Evolutionary conservation across 2,888 invertebrate genomes (phyloP).

Genomic region (Volucella inanis): DNA sequence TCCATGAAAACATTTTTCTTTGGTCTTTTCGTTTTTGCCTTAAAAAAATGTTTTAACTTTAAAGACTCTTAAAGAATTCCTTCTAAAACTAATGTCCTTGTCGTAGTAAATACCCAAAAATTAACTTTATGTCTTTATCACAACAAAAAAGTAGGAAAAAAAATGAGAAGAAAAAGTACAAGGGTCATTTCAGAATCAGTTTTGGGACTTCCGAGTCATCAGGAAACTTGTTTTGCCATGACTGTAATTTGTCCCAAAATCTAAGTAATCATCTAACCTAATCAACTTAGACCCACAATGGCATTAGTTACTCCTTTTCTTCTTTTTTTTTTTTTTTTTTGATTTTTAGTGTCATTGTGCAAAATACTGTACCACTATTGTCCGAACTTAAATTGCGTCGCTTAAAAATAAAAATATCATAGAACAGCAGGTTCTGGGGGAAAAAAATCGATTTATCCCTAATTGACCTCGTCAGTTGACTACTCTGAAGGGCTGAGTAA

Average conservation of each 20-base stretch:
- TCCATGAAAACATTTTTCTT: too few relatives aligned
- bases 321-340: neutral
- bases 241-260: slow-evolving; percentile 48
- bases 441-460: slow-evolving; percentile 61
- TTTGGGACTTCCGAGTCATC: slow-evolving; percentile 21
- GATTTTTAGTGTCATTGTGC: slow-evolving; percentile 22
- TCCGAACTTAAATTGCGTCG: slow-evolving; percentile 50
- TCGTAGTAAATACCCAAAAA: slow-evolving; percentile 8
- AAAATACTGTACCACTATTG: slow-evolving; percentile 33
- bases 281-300: slow-evolving; percentile 50
- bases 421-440: slow-evolving; percentile 25
- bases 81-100: too few relatives aligned
- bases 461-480: slow-evolving; percentile 60
- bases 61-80: too few relatives aligned
- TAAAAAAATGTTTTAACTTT: too few relatives aligned
- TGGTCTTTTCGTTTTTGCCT: neutral
- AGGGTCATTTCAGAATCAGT: slow-evolving; percentile 8
- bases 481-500: too few relatives aligned
- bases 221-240: slow-evolving; percentile 8
- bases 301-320: neutral
- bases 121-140: neutral
- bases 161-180: neutral
- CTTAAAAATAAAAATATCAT: slow-evolving; percentile 36
- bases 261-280: slow-evolving; percentile 50
- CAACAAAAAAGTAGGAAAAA: neutral